Percentiles rank a stretch among this genome's conserved stretches.
These are phyloP conservation scores for Lithobates sylvaticus DNA, from an alignment of 2,797 vertebrate species.

Conservation along the genomic window DNA sequence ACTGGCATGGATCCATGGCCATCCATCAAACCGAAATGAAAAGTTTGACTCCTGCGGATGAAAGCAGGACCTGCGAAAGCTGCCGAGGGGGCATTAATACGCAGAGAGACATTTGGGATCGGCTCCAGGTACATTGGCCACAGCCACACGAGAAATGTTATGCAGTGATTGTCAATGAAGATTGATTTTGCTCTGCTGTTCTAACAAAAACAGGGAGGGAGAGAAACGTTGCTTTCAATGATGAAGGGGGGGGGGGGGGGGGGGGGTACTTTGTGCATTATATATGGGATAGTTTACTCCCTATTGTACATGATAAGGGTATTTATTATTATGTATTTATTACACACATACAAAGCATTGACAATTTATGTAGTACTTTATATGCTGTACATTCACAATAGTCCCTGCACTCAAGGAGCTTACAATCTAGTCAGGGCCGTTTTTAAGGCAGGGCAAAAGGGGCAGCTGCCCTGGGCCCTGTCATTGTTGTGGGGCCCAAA, in stretches of 20 bases:
- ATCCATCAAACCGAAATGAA: conserved; percentile 71
- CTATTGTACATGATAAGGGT: background rate
- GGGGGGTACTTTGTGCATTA: background rate
- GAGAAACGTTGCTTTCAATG: conserved; percentile 12
- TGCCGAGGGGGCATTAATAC: conserved; percentile 69
- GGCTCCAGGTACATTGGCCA: conserved; percentile 65
- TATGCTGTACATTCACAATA: too few relatives aligned
- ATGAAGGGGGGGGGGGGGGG: background rate
- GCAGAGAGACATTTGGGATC: conserved; percentile 64
- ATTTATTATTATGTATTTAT: too few relatives aligned
- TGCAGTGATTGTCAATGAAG: conserved; percentile 60
- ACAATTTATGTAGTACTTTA: too few relatives aligned
- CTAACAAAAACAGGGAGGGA: background rate
- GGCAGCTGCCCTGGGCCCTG: too few relatives aligned
- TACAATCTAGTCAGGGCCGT: too few relatives aligned
- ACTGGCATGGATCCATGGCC: conserved; percentile 67
- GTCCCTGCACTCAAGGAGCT: too few relatives aligned
- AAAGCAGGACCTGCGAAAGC: conserved; percentile 69
- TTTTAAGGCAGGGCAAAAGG: too few relatives aligned
- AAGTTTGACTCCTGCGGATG: conserved; percentile 69
- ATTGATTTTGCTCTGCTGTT: conserved; percentile 52
- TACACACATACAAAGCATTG: too few relatives aligned
- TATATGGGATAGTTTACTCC: background rate
- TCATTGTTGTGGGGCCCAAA: too few relatives aligned
- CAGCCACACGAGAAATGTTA: conserved; percentile 51